Conservation (phyloP, 53 echinoderm and acorn worm species). For the Henricia sp. region DNA sequence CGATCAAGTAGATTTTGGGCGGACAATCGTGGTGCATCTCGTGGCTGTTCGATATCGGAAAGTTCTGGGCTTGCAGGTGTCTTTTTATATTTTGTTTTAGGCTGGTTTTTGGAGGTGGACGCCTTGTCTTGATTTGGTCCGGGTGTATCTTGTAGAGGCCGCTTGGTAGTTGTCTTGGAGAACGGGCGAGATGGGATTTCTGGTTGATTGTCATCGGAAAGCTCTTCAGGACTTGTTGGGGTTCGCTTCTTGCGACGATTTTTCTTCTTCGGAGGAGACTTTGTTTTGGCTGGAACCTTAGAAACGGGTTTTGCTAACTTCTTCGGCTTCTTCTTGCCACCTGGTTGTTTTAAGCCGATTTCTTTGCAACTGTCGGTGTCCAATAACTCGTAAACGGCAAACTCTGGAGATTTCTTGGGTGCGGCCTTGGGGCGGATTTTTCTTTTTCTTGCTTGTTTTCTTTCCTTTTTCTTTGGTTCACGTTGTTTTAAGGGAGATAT, state of each 20-base stretch:
- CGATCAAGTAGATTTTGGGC: background rate
- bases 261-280: background rate
- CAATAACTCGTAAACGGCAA: slow-evolving; percentile 42
- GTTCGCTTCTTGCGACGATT: background rate
- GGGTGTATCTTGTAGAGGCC: too few relatives aligned
- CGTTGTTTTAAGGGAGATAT: background rate
- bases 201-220: background rate
- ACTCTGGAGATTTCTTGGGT: slow-evolving; percentile 2
- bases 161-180: background rate
- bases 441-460: background rate
- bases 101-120: too few relatives aligned
- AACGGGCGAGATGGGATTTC: background rate
- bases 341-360: background rate
- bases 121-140: too few relatives aligned
- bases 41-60: slow-evolving; percentile 39
- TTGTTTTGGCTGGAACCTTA: slow-evolving; percentile 4
- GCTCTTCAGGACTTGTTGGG: slow-evolving; percentile 7
- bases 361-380: slow-evolving; percentile 27
- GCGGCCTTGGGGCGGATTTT: background rate
- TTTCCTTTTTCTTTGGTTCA: too few relatives aligned
- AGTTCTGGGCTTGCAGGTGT: slow-evolving; percentile 17
- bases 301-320: background rate
- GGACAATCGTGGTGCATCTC: slow-evolving; percentile 34
- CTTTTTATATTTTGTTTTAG: background rate
- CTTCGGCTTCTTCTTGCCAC: slow-evolving; percentile 7